phyloP scores from a whole-genome alignment of 1,140 invertebrate genomes.

The Formica exsecta region DNA sequence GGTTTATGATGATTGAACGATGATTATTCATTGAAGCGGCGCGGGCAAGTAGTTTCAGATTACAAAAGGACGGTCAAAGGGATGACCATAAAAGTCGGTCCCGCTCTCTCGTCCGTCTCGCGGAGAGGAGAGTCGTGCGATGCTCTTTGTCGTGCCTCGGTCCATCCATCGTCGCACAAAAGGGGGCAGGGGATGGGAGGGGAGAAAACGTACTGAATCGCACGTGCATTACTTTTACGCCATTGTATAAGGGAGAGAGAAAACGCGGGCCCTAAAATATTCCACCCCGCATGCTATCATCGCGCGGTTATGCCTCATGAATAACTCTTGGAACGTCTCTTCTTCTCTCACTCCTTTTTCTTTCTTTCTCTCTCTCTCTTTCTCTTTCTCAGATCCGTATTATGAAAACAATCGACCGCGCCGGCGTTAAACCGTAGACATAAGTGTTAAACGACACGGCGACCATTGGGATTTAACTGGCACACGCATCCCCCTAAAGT shows the following conservation, averaged over 20 bases:
- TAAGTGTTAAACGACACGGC: not conserved
- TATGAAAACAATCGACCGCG: slow-evolving; percentile 8
- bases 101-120: slow-evolving; percentile 1
- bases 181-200: not conserved
- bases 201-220: slow-evolving; percentile 5
- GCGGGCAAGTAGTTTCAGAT: slow-evolving; percentile 6
- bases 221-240: slow-evolving; percentile 43
- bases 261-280: slow-evolving; percentile 36
- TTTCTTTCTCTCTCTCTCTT: not conserved
- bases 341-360: not conserved
- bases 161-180: slow-evolving; percentile 26
- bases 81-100: slow-evolving; percentile 52
- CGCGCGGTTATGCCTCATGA: slow-evolving; percentile 26
- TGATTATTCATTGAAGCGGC: slow-evolving; percentile 67
- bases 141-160: slow-evolving; percentile 39
- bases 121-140: not conserved
- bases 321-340: slow-evolving; percentile 25
- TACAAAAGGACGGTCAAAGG: slow-evolving; percentile 18
- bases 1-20: slow-evolving; percentile 69
- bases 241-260: slow-evolving; percentile 15
- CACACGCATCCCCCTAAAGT: not conserved
- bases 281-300: slow-evolving; percentile 24
- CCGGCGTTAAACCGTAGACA: too few relatives aligned
- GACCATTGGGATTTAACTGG: slow-evolving; percentile 6
- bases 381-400: slow-evolving; percentile 1